Evolutionary conservation across 2,888 invertebrate species (phyloP).

Genomic region (Lasioglossum morio): DNA sequence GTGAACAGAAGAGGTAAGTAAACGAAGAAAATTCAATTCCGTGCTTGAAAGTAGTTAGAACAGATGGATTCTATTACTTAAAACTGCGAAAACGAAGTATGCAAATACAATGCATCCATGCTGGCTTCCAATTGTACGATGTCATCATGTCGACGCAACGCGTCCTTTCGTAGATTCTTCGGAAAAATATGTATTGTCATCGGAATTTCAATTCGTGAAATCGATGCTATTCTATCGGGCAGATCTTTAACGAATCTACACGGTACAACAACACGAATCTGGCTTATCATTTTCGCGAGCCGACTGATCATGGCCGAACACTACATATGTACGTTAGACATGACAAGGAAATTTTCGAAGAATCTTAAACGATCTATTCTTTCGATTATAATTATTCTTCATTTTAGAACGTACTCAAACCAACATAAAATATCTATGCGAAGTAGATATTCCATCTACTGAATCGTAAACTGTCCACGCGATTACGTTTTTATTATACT

Average conservation of each 20-base stretch:
- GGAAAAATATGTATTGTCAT: slow-evolving; percentile 21
- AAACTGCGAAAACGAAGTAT: slow-evolving; percentile 15
- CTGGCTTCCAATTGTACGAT: slow-evolving; percentile 84
- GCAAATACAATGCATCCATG: slow-evolving; percentile 64
- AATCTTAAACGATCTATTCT: slow-evolving; percentile 12
- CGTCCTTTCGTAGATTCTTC: slow-evolving; percentile 64
- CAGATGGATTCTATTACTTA: slow-evolving; percentile 40
- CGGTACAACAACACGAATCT: slow-evolving; percentile 33
- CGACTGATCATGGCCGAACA: slow-evolving; percentile 69
- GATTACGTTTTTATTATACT: background rate
- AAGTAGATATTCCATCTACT: background rate
- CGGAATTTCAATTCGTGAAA: background rate
- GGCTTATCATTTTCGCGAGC: slow-evolving; percentile 61
- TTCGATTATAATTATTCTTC: background rate
- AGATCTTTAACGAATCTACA: background rate
- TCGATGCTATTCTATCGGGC: background rate
- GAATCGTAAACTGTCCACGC: background rate
- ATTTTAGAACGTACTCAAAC: background rate
- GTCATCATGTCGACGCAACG: slow-evolving; percentile 84
- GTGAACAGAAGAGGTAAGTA: slow-evolving; percentile 81
- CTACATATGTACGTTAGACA: slow-evolving; percentile 59
- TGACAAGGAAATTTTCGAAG: slow-evolving; percentile 72
- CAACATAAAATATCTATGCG: background rate
- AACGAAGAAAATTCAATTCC: background rate
- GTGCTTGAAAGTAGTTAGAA: slow-evolving; percentile 9